A percentile compares a stretch with the other conserved stretches of the same genome.
Conservation (phyloP, 2,113 vertebrate species). For the Pogonocichla stellata region DNA sequence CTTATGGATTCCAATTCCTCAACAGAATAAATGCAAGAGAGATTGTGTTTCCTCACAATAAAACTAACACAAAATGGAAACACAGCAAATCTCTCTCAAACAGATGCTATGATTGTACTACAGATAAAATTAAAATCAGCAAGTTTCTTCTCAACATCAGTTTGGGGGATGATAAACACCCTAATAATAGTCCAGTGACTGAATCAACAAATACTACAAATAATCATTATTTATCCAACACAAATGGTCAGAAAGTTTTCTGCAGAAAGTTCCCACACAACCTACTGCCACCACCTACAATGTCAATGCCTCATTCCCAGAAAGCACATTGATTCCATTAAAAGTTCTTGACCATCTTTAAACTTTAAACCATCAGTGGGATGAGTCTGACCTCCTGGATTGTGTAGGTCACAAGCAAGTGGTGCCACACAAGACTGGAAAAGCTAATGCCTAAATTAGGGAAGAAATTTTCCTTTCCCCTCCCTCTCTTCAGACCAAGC, state of each 20-base stretch:
- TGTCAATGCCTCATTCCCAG: neutral
- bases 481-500: neutral
- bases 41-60: neutral
- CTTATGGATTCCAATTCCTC: neutral
- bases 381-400: neutral
- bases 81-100: neutral
- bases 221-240: neutral
- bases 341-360: neutral
- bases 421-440: neutral
- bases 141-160: neutral
- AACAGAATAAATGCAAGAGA: rapidly evolving
- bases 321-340: neutral
- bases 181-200: neutral
- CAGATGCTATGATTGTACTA: neutral
- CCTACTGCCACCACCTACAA: neutral
- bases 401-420: neutral
- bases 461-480: neutral
- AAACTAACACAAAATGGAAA: neutral
- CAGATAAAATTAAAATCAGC: neutral
- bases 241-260: neutral
- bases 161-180: neutral
- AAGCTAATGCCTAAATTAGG: constrained; percentile 32
- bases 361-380: neutral
- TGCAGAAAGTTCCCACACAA: neutral
- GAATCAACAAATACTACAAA: neutral